These are phyloP conservation scores for Neodontobutis hainanensis DNA, from an alignment of 2,113 vertebrate species.

Conservation along the genomic window DNA sequence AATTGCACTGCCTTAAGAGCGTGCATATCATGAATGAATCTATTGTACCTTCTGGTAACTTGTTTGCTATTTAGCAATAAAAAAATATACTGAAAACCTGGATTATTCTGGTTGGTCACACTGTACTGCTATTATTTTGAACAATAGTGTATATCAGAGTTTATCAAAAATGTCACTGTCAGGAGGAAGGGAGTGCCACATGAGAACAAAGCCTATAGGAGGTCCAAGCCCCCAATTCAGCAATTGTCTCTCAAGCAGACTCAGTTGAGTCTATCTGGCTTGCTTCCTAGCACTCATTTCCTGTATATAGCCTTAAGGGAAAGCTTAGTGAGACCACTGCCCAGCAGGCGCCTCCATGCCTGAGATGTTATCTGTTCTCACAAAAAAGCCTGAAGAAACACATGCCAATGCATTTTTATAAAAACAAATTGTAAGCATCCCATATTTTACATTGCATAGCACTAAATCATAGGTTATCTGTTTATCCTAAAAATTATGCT, in stretches of 20 bases:
- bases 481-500: too few species aligned
- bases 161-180: background rate
- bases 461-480: constrained; percentile 24
- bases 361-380: constrained; percentile 68
- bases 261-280: constrained; percentile 61
- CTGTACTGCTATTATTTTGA: too few species aligned
- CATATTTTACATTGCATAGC: constrained; percentile 35
- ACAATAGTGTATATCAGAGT: too few species aligned
- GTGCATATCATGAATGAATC: too few species aligned
- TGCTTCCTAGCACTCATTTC: constrained; percentile 60
- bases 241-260: constrained; percentile 46
- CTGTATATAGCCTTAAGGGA: constrained; percentile 70
- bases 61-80: too few species aligned
- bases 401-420: constrained; percentile 19
- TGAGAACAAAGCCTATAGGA: constrained; percentile 36
- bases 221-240: constrained; percentile 36
- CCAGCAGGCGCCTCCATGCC: constrained; percentile 64
- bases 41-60: too few species aligned
- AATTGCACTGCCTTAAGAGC: too few species aligned
- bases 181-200: constrained; percentile 36
- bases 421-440: constrained; percentile 45
- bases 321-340: constrained; percentile 60
- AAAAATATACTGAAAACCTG: too few species aligned
- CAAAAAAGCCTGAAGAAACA: constrained; percentile 24
- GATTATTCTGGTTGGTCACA: too few species aligned